phyloP scores from a whole-genome alignment of 1,140 invertebrate genomes.

The Uloborus diversus region DNA sequence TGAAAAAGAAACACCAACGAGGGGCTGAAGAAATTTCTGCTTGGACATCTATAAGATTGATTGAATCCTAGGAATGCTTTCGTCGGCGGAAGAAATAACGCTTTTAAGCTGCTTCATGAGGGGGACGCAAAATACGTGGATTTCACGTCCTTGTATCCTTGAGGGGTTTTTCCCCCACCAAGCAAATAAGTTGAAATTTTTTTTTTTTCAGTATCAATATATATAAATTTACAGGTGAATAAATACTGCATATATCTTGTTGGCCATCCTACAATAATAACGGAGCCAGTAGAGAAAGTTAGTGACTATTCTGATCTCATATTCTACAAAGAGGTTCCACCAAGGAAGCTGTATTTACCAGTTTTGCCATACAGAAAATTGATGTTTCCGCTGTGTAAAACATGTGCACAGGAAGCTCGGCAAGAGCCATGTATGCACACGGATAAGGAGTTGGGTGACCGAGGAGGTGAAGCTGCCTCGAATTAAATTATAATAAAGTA shows the following conservation, averaged over 20 bases:
- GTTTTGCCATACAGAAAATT: slow-evolving; percentile 7
- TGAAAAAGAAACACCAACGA: not conserved
- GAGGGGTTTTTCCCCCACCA: not conserved
- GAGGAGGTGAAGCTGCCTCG: slow-evolving; percentile 64
- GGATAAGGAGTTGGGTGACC: slow-evolving; percentile 62
- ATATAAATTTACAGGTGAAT: not conserved
- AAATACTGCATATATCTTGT: not conserved
- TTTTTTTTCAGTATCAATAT: no score
- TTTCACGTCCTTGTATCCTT: not conserved
- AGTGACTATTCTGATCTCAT: not conserved
- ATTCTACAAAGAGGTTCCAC: not conserved
- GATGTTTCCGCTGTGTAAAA: slow-evolving; percentile 58
- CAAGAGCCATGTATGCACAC: slow-evolving; percentile 59
- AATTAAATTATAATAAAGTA: no score
- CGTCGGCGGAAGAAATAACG: not conserved
- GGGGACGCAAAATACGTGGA: not conserved
- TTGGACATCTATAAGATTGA: not conserved
- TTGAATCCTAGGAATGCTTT: not conserved
- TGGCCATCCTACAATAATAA: not conserved
- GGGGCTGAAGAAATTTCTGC: not conserved
- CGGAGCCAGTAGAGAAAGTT: not conserved
- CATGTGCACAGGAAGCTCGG: slow-evolving; percentile 41
- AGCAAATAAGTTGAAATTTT: not conserved
- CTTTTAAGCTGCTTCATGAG: not conserved
- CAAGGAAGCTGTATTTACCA: not conserved